phyloP scores from a whole-genome alignment of 1,140 invertebrate genomes.

The Magallana ariakensis region DNA sequence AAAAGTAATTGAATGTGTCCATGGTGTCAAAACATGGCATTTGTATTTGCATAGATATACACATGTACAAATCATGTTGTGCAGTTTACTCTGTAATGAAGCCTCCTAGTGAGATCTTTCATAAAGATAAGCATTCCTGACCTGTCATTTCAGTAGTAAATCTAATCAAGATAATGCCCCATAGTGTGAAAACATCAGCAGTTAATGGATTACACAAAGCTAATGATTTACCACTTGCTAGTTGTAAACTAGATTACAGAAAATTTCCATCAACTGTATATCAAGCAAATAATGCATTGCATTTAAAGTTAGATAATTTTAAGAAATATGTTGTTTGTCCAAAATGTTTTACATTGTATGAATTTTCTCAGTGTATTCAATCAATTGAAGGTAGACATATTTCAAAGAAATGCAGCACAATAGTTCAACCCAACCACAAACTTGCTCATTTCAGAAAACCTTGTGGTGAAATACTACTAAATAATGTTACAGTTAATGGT shows the following conservation, averaged over 20 bases:
- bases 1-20: too few species aligned
- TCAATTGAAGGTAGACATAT: not conserved
- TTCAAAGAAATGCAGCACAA: not conserved
- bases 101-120: too few species aligned
- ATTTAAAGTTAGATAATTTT: not conserved
- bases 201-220: too few species aligned
- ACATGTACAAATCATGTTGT: too few species aligned
- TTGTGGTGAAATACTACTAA: constrained; percentile 5
- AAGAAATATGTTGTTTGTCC: constrained; percentile 16
- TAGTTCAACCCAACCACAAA: constrained; percentile 11
- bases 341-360: constrained; percentile 24
- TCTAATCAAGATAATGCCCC: too few species aligned
- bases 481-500: not conserved
- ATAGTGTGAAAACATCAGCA: too few species aligned
- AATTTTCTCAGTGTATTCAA: constrained; percentile 19
- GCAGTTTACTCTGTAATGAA: too few species aligned
- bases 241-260: not conserved
- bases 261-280: constrained; percentile 7
- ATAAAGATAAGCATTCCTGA: too few species aligned
- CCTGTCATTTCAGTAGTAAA: too few species aligned
- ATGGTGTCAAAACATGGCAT: too few species aligned
- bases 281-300: constrained; percentile 6
- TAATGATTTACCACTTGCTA: too few species aligned
- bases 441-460: constrained; percentile 19
- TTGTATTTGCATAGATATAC: too few species aligned